Conservation (phyloP, 2,888 invertebrate species). For the Parnassius smintheus region DNA sequence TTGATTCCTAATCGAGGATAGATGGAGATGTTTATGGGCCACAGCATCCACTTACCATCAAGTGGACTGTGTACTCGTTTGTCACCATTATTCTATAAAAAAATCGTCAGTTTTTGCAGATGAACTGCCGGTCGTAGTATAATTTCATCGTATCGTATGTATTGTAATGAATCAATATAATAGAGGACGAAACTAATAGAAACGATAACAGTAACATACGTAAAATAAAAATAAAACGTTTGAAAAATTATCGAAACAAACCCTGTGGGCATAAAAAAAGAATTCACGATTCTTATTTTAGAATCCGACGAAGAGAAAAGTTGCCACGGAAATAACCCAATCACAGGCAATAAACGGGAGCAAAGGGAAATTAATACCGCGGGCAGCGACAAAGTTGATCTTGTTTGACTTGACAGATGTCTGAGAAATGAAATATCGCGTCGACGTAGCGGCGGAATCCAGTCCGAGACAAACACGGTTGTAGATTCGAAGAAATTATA, state of each 20-base stretch:
- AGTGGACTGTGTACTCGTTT: too few species aligned
- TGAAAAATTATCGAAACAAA: slow-evolving; percentile 32
- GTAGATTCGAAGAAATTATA: slow-evolving; percentile 42
- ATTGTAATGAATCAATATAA: too few species aligned
- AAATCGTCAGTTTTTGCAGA: too few species aligned
- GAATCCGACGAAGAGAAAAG: slow-evolving; percentile 55
- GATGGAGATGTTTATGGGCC: too few species aligned
- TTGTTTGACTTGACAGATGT: slow-evolving; percentile 68
- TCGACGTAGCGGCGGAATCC: slow-evolving; percentile 42
- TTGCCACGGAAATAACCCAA: slow-evolving; percentile 71
- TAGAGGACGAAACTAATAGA: too few species aligned
- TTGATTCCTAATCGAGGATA: too few species aligned
- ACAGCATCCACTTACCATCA: too few species aligned
- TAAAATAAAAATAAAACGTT: not conserved
- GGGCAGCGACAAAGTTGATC: slow-evolving; percentile 65
- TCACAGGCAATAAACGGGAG: slow-evolving; percentile 66
- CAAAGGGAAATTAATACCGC: slow-evolving; percentile 70
- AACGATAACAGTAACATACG: too few species aligned
- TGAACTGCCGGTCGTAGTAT: too few species aligned
- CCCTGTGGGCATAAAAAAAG: slow-evolving; percentile 38
- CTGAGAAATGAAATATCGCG: slow-evolving; percentile 64
- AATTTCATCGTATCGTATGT: too few species aligned
- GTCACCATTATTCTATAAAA: too few species aligned
- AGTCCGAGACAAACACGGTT: slow-evolving; percentile 35
- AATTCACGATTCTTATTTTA: slow-evolving; percentile 51